These are phyloP conservation scores for Morpho helenor DNA, from an alignment of 2,888 invertebrate genomes.

Conservation along the genomic window DNA sequence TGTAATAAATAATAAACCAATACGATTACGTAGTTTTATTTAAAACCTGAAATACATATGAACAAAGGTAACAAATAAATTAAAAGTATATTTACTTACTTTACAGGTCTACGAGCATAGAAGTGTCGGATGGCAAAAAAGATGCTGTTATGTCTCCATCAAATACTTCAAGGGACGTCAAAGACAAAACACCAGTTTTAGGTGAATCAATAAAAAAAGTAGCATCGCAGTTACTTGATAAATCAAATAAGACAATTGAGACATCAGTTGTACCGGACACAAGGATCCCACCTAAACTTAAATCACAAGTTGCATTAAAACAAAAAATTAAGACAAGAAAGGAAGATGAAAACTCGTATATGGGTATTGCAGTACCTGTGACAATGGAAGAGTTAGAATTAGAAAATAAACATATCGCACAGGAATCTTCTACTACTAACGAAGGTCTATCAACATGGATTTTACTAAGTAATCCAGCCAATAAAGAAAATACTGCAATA, in stretches of 20 bases:
- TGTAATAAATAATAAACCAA: too few species aligned
- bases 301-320: constrained; percentile 68
- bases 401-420: constrained; percentile 62
- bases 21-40: too few species aligned
- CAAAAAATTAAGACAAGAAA: constrained; percentile 63
- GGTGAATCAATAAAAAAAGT: constrained; percentile 80
- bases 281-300: constrained; percentile 81
- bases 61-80: constrained; percentile 8
- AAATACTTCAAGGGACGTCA: constrained; percentile 55
- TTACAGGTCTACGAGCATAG: constrained; percentile 20
- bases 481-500: constrained; percentile 44
- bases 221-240: constrained; percentile 77
- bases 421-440: constrained; percentile 75
- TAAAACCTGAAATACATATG: too few species aligned
- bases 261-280: constrained; percentile 75
- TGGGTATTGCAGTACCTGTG: constrained; percentile 83
- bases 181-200: constrained; percentile 61
- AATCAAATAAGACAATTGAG: constrained; percentile 51
- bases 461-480: constrained; percentile 77
- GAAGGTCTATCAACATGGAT: constrained; percentile 89
- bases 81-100: constrained; percentile 1
- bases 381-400: constrained; percentile 81
- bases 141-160: constrained; percentile 18
- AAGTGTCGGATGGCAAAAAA: not conserved
- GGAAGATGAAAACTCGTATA: constrained; percentile 76